These are phyloP conservation scores for Tetragnatha montana DNA, from an alignment of 2,888 invertebrate genomes.

Conservation along the genomic window DNA sequence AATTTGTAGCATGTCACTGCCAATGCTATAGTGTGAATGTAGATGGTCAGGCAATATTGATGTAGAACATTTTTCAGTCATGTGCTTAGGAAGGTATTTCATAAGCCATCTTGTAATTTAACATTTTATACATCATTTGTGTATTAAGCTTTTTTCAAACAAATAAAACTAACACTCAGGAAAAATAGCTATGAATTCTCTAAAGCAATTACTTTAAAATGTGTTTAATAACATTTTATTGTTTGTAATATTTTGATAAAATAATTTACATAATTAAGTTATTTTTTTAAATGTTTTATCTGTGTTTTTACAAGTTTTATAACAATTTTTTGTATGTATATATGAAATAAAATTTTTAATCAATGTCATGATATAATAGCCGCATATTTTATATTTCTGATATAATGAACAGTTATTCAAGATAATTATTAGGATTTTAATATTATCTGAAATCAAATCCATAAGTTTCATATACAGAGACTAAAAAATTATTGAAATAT, in stretches of 20 bases:
- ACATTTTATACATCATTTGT: conserved; percentile 2
- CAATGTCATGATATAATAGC: conserved; percentile 4
- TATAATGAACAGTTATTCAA: neutral
- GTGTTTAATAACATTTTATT: conserved; percentile 25
- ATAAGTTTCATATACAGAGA: no score
- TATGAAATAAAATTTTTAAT: conserved; percentile 38
- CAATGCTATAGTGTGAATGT: conserved; percentile 3
- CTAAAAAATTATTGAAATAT: no score
- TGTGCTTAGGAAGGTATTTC: neutral
- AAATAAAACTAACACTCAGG: neutral
- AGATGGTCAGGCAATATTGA: neutral
- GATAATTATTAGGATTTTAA: neutral
- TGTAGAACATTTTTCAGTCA: neutral
- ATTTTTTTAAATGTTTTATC: conserved; percentile 47
- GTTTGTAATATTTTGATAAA: conserved; percentile 55
- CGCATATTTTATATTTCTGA: neutral
- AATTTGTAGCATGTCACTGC: conserved; percentile 21
- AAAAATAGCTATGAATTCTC: conserved; percentile 3
- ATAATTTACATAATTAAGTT: conserved; percentile 47
- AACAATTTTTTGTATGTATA: conserved; percentile 53
- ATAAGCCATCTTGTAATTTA: neutral
- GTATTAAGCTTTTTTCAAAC: neutral
- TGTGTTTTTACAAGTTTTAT: conserved; percentile 50
- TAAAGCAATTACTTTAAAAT: conserved; percentile 12
- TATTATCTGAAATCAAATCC: no score